Evolutionary conservation across 2,888 invertebrate genomes (phyloP).

Genomic region (Drosophila vallismaia): DNA sequence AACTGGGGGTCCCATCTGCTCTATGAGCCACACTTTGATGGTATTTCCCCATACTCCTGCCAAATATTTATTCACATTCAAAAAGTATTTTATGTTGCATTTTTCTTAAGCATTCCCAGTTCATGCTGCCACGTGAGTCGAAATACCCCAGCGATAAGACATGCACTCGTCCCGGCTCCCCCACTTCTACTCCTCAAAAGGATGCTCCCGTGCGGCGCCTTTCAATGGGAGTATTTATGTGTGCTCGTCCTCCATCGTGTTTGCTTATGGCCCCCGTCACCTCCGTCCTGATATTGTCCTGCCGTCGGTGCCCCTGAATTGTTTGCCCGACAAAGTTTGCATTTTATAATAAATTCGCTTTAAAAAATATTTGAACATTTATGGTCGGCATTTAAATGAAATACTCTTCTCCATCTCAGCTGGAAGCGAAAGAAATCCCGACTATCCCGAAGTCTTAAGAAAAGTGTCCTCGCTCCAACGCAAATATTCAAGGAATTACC

Average conservation of each 20-base stretch:
- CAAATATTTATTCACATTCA: slow-evolving; percentile 68
- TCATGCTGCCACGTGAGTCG: slow-evolving; percentile 34
- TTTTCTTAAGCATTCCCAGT: slow-evolving; percentile 57
- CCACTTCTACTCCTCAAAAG: neutral
- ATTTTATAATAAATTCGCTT: slow-evolving; percentile 67
- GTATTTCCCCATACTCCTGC: slow-evolving; percentile 18
- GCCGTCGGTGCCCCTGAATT: slow-evolving; percentile 43
- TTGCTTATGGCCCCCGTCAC: slow-evolving; percentile 45
- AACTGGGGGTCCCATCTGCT: neutral
- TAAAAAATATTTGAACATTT: slow-evolving; percentile 60
- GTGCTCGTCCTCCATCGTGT: slow-evolving; percentile 43
- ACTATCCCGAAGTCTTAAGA: neutral
- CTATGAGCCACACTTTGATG: slow-evolving; percentile 27
- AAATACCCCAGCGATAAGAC: slow-evolving; percentile 63
- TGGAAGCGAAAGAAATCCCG: neutral
- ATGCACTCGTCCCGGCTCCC: slow-evolving; percentile 52
- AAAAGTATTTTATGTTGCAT: slow-evolving; percentile 73
- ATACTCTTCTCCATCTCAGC: slow-evolving; percentile 46
- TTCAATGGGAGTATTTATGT: slow-evolving; percentile 44
- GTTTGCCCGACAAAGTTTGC: slow-evolving; percentile 71
- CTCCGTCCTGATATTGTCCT: neutral
- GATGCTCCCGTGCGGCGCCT: neutral
- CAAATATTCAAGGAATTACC: slow-evolving; percentile 1
- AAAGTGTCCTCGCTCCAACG: neutral
- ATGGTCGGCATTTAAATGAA: slow-evolving; percentile 67